Percentiles rank a stretch among this genome's conserved stretches.
Evolutionary conservation across 2,888 invertebrate species (phyloP).

Genomic region (Cremastobaeus sp.): DNA sequence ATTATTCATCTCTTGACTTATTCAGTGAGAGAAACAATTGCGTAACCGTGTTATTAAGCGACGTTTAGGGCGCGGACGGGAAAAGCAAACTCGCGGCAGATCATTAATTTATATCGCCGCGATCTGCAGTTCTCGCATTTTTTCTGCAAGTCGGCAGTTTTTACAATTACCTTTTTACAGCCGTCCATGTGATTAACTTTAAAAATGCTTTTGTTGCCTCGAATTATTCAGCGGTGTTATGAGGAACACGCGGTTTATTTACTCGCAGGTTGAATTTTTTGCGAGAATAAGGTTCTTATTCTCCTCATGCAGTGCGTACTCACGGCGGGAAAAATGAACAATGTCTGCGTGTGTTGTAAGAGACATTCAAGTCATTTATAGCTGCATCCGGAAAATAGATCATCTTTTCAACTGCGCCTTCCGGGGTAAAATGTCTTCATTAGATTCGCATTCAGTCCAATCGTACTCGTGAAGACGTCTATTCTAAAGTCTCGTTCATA

Average conservation of each 20-base stretch:
- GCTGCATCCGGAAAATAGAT: constrained; percentile 53
- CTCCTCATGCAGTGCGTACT: constrained; percentile 1
- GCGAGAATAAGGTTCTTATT: no score
- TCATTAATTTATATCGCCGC: constrained; percentile 29
- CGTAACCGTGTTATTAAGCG: constrained; percentile 28
- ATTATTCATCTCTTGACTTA: constrained; percentile 42
- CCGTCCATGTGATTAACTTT: no score
- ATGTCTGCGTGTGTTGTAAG: constrained; percentile 23
- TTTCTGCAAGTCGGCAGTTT: no score
- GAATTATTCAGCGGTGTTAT: no score
- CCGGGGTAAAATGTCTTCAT: constrained; percentile 56
- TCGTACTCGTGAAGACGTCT: constrained; percentile 43
- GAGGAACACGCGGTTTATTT: no score
- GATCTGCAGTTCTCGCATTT: constrained; percentile 8
- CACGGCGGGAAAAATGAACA: constrained; percentile 26
- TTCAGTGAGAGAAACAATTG: constrained; percentile 38
- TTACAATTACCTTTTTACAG: constrained; percentile 4
- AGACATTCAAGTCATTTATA: constrained; percentile 49
- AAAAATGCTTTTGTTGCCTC: no score
- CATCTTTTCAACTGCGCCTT: constrained; percentile 50
- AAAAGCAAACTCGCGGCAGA: constrained; percentile 20
- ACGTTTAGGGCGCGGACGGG: constrained; percentile 29
- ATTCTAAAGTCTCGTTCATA: constrained; percentile 35
- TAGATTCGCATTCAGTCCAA: constrained; percentile 59
- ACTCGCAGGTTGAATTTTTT: no score